Base-by-base conservation (phyloP, 2,888 invertebrate species). In the Stenchaetothrips biformis region DNA sequence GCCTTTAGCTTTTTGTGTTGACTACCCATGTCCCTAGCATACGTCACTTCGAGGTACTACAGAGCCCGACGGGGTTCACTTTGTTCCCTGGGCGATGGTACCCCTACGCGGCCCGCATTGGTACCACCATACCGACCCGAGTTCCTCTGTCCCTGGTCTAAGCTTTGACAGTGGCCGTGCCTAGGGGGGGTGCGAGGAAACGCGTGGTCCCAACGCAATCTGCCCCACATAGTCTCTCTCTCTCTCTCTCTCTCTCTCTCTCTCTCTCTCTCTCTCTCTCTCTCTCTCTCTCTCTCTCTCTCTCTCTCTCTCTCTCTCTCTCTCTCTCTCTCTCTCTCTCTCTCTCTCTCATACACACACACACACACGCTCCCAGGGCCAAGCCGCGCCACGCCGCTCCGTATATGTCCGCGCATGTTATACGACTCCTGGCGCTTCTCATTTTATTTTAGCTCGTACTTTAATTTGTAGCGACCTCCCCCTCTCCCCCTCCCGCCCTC, bases 341-440 rank as follows among this genome's bases (percentile, higher is more conserved):
- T n/a, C n/a, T n/a, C n/a, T n/a, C n/a, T n/a, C n/a, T n/a, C 67
- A 62, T 47, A n/a, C 48, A 8, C 79, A 79, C 80, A 62, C 18
- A 9, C 13, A 13, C 53, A 37, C 37, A 37, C 37, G 4, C 37
- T 2, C 37, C 1, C 37, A 37, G n/a, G 13, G 53, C 53, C 53
- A 7, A 11, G 4, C 53, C 53, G 13, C 4, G 53, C 53, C 59
- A 9, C 59, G 13, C 59, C 59, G 0, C 13, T 6, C 59, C 59
- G 6, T 18, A 59, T 18, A 59, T 13, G 59, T 59, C 59, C 59
- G 59, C 59, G 59, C 59, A 18, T 9, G 59, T 6, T 59, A 18
- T 59, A 59, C 18, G 16, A 59, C 59, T 59, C 59, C 13, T 13
- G 13, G 18, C 13, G 59, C 59, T 18, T 59, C 59, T 13, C 59